Percentiles rank a stretch among this genome's conserved stretches.
These are phyloP conservation scores for Leptogaster cylindrica DNA, from an alignment of 2,888 invertebrate genomes.

Conservation along the genomic window DNA sequence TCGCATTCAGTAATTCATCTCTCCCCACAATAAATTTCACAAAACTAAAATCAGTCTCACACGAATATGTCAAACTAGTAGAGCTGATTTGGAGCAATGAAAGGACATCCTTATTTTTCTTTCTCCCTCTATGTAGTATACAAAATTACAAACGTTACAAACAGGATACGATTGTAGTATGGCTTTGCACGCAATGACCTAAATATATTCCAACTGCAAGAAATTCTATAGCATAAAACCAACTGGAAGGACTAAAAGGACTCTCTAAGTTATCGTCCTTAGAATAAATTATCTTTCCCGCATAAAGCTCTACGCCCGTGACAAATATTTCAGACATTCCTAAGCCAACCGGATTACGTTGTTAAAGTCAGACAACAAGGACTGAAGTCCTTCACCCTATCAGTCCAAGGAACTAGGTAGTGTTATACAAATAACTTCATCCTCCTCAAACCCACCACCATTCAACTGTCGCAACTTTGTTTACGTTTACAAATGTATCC, in stretches of 20 bases:
- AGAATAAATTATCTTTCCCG: conserved; percentile 25
- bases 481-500: too few relatives aligned
- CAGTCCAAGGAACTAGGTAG: not conserved
- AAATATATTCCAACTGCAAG: conserved; percentile 11
- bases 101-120: not conserved
- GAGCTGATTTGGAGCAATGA: not conserved
- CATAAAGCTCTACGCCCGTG: conserved; percentile 1
- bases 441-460: not conserved
- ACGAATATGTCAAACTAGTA: conserved; percentile 2
- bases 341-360: conserved; percentile 2
- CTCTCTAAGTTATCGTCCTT: conserved; percentile 15
- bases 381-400: not conserved
- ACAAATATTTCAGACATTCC: conserved; percentile 14
- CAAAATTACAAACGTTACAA: not conserved
- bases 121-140: not conserved
- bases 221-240: too few relatives aligned
- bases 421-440: conserved; percentile 12
- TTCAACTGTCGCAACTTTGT: too few relatives aligned
- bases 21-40: conserved; percentile 1
- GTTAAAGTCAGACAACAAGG: not conserved
- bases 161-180: not conserved
- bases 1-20: conserved; percentile 5
- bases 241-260: conserved; percentile 1
- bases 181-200: conserved; percentile 12
- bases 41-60: conserved; percentile 3